Evolutionary conservation across 2,888 invertebrate species (phyloP).

Genomic region (Calameuta idolon): DNA sequence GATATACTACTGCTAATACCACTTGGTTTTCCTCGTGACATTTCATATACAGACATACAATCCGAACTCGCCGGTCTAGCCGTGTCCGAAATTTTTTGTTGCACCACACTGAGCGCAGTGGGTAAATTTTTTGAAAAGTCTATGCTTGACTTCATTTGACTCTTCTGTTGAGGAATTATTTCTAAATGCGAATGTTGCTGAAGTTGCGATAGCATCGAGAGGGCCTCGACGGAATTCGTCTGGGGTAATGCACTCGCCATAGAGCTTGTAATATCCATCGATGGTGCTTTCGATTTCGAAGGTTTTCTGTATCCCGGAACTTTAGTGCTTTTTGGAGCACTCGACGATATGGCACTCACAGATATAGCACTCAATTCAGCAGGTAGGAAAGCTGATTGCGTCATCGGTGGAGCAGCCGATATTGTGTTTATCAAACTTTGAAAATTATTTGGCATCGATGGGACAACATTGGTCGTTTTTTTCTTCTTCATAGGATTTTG

Average conservation of each 20-base stretch:
- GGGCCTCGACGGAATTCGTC: conserved; percentile 43
- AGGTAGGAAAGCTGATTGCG: conserved; percentile 40
- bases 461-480: conserved; percentile 36
- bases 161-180: conserved; percentile 60
- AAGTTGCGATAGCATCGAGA: conserved; percentile 56
- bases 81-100: conserved; percentile 46
- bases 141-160: conserved; percentile 38
- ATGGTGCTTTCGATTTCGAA: conserved; percentile 36
- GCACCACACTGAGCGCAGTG: conserved; percentile 40
- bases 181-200: conserved; percentile 62
- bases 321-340: conserved; percentile 30
- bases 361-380: conserved; percentile 55
- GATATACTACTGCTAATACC: conserved; percentile 24
- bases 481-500: conserved; percentile 42
- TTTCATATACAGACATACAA: conserved; percentile 49
- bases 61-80: conserved; percentile 42
- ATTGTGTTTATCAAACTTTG: conserved; percentile 42
- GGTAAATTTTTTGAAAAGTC: conserved; percentile 52
- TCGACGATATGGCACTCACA: conserved; percentile 47
- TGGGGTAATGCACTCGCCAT: conserved; percentile 31
- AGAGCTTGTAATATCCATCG: conserved; percentile 22
- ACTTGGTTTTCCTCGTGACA: conserved; percentile 41
- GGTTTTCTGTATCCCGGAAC: conserved; percentile 35
- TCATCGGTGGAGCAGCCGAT: conserved; percentile 34
- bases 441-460: conserved; percentile 38